These are phyloP conservation scores for Spodoptera frugiperda DNA, from an alignment of 1,140 invertebrate genomes.

Conservation along the genomic window DNA sequence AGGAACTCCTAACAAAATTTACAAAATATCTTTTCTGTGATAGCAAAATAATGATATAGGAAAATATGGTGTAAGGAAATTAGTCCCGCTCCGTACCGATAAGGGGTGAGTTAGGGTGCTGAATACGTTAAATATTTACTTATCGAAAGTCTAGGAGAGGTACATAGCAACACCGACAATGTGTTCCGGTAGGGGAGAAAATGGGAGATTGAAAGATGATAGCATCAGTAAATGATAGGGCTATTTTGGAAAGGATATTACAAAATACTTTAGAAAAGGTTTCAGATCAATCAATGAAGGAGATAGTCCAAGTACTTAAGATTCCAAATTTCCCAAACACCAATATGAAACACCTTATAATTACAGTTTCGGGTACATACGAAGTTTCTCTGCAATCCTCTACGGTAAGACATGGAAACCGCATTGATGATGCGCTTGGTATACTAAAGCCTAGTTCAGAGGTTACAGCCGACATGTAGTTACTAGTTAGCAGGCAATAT, in stretches of 20 bases:
- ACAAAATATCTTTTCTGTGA: neutral
- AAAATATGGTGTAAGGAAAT: slow-evolving; percentile 31
- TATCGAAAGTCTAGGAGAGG: slow-evolving; percentile 28
- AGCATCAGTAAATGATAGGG: neutral
- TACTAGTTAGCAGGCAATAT: neutral
- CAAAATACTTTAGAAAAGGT: too few relatives aligned
- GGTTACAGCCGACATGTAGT: neutral
- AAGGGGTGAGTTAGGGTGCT: neutral
- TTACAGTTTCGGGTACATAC: too few relatives aligned
- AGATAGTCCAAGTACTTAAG: too few relatives aligned
- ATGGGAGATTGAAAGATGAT: slow-evolving; percentile 5
- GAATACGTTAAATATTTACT: slow-evolving; percentile 11
- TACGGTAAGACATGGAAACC: too few relatives aligned
- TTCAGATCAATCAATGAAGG: too few relatives aligned
- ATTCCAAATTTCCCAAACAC: too few relatives aligned
- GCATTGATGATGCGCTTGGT: too few relatives aligned
- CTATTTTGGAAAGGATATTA: neutral
- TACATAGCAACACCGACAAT: slow-evolving; percentile 7
- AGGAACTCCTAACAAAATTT: neutral
- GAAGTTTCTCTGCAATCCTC: too few relatives aligned
- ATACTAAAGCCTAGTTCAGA: neutral
- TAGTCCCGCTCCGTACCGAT: slow-evolving; percentile 15
- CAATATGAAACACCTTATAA: too few relatives aligned
- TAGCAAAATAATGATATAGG: slow-evolving; percentile 8
- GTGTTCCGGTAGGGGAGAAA: slow-evolving; percentile 6